Evolutionary conservation across 2,888 invertebrate genomes (phyloP).

Genomic region (Lycophotia porphyrea): DNA sequence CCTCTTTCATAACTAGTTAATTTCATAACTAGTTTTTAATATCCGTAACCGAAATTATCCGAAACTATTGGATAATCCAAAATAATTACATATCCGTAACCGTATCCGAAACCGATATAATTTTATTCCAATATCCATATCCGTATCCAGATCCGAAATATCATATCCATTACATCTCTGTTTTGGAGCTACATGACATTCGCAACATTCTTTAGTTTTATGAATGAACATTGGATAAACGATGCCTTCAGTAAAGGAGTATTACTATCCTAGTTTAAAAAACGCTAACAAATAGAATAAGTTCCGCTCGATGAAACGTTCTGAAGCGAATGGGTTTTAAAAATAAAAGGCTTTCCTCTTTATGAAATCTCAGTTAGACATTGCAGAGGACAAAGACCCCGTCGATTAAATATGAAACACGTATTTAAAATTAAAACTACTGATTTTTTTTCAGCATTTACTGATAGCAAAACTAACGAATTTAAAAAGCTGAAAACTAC

Average conservation of each 20-base stretch:
- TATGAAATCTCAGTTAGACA: not conserved
- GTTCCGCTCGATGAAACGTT: not conserved
- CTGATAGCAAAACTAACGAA: too few species aligned
- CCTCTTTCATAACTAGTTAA: too few species aligned
- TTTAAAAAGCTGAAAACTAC: too few species aligned
- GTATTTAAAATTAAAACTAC: not conserved
- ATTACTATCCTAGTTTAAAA: conserved; percentile 22
- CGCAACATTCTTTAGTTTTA: not conserved
- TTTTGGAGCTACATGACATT: too few species aligned
- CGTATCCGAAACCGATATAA: too few species aligned
- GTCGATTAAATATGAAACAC: not conserved
- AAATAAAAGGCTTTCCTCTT: not conserved
- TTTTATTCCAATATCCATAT: too few species aligned
- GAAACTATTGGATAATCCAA: too few species aligned
- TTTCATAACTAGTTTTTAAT: too few species aligned
- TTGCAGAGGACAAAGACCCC: not conserved
- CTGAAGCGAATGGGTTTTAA: conserved; percentile 3
- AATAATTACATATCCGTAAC: too few species aligned
- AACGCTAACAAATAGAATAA: conserved; percentile 9
- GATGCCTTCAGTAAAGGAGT: not conserved
- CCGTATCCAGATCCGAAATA: too few species aligned
- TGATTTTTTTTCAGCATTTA: not conserved
- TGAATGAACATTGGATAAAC: not conserved
- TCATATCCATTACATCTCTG: too few species aligned
- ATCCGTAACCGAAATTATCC: too few species aligned